phyloP scores from a whole-genome alignment of 2,888 invertebrate species.

The Noctuana brunneofusca region DNA sequence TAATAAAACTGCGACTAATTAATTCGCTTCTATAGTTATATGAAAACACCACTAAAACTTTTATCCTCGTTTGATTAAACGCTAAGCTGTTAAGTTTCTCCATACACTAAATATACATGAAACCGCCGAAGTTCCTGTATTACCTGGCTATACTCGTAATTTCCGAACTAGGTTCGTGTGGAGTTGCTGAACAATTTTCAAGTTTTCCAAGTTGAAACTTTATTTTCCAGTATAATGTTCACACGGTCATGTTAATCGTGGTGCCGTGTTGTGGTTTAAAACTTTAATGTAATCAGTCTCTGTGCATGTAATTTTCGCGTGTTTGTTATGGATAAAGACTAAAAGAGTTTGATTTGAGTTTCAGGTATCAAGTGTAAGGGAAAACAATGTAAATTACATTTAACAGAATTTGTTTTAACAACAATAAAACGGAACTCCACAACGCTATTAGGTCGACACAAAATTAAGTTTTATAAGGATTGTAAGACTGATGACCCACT shows the following conservation, averaged over 20 bases:
- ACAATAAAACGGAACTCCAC: too few species aligned
- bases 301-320: neutral
- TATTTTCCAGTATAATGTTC: slow-evolving; percentile 28
- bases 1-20: too few species aligned
- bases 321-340: neutral
- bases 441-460: too few species aligned
- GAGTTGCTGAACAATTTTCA: slow-evolving; percentile 32
- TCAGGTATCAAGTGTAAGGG: neutral
- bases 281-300: slow-evolving; percentile 19
- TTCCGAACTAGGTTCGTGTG: slow-evolving; percentile 28
- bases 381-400: too few species aligned
- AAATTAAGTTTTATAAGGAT: too few species aligned
- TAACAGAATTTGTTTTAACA: too few species aligned
- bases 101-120: slow-evolving; percentile 30
- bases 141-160: slow-evolving; percentile 31
- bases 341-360: neutral
- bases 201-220: slow-evolving; percentile 30
- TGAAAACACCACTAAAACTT: neutral
- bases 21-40: neutral
- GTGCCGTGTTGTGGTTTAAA: slow-evolving; percentile 12
- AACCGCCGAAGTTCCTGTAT: slow-evolving; percentile 30
- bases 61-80: slow-evolving; percentile 17
- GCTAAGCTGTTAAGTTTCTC: slow-evolving; percentile 27
- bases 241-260: slow-evolving; percentile 28
- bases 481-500: too few species aligned